phyloP scores from a whole-genome alignment of 1,140 invertebrate species.

The Eufriesea mexicana region DNA sequence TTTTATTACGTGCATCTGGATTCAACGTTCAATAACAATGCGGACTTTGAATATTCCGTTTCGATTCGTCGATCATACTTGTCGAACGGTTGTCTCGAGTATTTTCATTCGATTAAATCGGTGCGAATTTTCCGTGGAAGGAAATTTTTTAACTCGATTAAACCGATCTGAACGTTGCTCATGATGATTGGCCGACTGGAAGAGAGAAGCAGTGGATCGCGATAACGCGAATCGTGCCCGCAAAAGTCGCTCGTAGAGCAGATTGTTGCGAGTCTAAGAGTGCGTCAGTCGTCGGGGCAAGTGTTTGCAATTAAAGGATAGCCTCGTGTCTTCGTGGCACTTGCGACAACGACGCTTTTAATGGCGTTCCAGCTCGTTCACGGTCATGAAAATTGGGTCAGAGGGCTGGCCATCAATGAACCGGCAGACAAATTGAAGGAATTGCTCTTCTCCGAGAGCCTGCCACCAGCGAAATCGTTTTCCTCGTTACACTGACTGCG shows the following conservation, averaged over 20 bases:
- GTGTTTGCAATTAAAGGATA: conserved; percentile 56
- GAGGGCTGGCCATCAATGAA: conserved; percentile 53
- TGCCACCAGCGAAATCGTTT: conserved; percentile 34
- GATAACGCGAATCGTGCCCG: not conserved
- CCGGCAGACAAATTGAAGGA: conserved; percentile 46
- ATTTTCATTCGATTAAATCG: too few species aligned
- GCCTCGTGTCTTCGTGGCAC: conserved; percentile 20
- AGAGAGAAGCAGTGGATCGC: not conserved
- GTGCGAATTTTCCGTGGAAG: too few species aligned
- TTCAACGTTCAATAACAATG: too few species aligned
- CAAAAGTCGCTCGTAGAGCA: not conserved
- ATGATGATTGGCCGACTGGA: too few species aligned
- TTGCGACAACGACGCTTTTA: conserved; percentile 47
- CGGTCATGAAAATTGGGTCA: conserved; percentile 64
- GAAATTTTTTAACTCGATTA: too few species aligned
- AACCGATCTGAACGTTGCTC: too few species aligned
- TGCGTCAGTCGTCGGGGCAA: conserved; percentile 30
- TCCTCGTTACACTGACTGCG: conserved; percentile 15
- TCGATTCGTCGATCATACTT: too few species aligned
- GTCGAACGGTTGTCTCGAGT: too few species aligned
- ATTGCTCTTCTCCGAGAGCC: conserved; percentile 32
- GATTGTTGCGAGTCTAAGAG: not conserved
- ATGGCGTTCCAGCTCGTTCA: conserved; percentile 57
- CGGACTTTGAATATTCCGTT: too few species aligned
- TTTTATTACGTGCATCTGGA: too few species aligned